Percentiles rank a stretch among this genome's conserved stretches.
These are phyloP conservation scores for Pelodiscus sinensis DNA, from an alignment of 2,113 vertebrate species.

Conservation along the genomic window DNA sequence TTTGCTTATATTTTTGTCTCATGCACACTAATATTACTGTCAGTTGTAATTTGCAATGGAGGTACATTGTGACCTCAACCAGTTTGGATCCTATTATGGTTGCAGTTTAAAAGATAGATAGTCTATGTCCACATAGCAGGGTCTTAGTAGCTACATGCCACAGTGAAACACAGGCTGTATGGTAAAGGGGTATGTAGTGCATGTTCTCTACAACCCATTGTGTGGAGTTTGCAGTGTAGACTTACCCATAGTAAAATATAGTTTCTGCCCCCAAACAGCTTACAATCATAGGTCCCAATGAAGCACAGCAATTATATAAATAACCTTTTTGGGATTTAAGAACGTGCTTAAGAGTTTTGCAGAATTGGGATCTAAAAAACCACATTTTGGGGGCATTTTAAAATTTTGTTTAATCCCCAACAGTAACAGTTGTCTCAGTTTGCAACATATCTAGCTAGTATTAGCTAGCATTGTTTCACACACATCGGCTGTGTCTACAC, in stretches of 20 bases:
- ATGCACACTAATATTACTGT: accelerated
- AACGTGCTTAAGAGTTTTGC: neutral
- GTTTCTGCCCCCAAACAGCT: neutral
- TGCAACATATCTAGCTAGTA: slow-evolving; percentile 4
- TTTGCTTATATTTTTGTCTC: neutral
- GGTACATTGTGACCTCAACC: neutral
- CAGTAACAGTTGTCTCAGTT: neutral
- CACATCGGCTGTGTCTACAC: no score
- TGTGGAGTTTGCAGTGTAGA: neutral
- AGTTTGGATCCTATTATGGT: neutral
- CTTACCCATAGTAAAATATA: neutral
- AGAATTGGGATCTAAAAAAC: slow-evolving; percentile 3
- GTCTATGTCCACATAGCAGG: neutral
- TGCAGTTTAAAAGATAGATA: neutral
- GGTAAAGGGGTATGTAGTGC: neutral
- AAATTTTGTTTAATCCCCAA: slow-evolving; percentile 20
- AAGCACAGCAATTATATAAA: neutral
- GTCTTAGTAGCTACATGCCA: neutral
- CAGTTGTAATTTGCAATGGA: neutral
- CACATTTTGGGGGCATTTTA: neutral
- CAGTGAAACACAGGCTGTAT: neutral
- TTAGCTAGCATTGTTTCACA: slow-evolving; percentile 30
- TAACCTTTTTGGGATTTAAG: slow-evolving; percentile 15
- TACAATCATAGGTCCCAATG: neutral
- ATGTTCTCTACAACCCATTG: neutral